phyloP scores from a whole-genome alignment of 2,797 vertebrate species.

The Tolypeutes matacus region DNA sequence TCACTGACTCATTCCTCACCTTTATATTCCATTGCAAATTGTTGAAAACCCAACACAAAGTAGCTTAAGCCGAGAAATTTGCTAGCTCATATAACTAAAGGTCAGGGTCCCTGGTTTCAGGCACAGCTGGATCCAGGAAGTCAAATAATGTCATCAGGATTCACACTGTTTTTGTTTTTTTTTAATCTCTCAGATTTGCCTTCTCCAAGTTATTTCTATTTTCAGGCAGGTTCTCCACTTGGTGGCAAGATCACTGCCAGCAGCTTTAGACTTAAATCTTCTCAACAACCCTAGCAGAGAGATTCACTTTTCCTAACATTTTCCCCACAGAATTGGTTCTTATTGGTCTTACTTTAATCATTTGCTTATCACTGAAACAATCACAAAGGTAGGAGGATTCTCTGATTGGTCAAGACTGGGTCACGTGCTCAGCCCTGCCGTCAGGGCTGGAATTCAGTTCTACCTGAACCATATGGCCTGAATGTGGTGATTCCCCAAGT shows the following conservation, averaged over 20 bases:
- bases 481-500: background rate
- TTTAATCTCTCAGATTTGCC: background rate
- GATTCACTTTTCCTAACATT: background rate
- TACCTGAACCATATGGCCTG: background rate
- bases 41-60: conserved; percentile 37
- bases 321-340: background rate
- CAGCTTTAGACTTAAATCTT: background rate
- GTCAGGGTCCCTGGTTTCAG: background rate
- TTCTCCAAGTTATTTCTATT: background rate
- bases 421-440: background rate
- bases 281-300: background rate
- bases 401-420: background rate
- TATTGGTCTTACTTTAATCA: background rate
- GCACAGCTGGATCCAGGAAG: conserved; percentile 12
- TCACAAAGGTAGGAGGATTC: background rate
- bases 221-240: background rate
- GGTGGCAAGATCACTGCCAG: background rate
- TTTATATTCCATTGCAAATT: conserved; percentile 26
- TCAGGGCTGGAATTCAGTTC: background rate
- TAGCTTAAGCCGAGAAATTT: background rate
- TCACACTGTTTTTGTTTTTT: background rate
- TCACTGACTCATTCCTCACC: background rate
- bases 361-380: conserved; percentile 10
- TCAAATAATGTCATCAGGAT: background rate
- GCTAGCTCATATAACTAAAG: background rate